phyloP scores from a whole-genome alignment of 2,113 vertebrate species.

The Etia nguti region DNA sequence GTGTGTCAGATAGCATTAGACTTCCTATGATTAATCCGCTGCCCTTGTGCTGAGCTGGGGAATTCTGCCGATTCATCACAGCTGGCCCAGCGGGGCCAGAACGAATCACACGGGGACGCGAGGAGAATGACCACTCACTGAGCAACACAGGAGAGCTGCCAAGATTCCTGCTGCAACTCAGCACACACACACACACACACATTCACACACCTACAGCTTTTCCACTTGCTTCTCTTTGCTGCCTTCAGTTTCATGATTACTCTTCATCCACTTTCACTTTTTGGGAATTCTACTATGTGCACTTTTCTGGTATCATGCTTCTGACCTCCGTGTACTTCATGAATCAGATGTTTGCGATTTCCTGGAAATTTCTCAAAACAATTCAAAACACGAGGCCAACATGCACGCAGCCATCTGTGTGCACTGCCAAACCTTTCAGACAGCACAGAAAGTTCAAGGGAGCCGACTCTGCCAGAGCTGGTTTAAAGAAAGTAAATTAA shows the following conservation, averaged over 20 bases:
- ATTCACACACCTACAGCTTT: background rate
- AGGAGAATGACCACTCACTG: slow-evolving; percentile 68
- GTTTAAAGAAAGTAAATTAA: background rate
- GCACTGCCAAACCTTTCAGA: background rate
- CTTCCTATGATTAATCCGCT: slow-evolving; percentile 63
- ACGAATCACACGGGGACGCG: slow-evolving; percentile 54
- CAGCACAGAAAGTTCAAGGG: background rate
- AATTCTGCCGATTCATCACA: slow-evolving; percentile 76
- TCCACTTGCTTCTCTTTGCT: slow-evolving; percentile 16
- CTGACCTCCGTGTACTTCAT: fast-evolving
- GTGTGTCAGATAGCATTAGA: slow-evolving; percentile 59
- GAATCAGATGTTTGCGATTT: background rate
- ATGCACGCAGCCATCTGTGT: background rate
- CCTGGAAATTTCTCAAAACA: background rate
- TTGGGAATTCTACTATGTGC: background rate
- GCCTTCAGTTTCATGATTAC: slow-evolving; percentile 20
- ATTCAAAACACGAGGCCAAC: background rate
- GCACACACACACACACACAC: background rate
- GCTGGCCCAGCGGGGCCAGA: slow-evolving; percentile 54
- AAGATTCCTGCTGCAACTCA: slow-evolving; percentile 46
- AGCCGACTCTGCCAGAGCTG: fast-evolving
- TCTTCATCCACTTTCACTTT: background rate
- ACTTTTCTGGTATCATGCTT: background rate
- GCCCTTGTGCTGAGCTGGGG: slow-evolving; percentile 57
- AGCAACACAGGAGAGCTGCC: slow-evolving; percentile 50